These are phyloP conservation scores for Cotesia congregata DNA, from an alignment of 2,888 invertebrate species.

Conservation along the genomic window DNA sequence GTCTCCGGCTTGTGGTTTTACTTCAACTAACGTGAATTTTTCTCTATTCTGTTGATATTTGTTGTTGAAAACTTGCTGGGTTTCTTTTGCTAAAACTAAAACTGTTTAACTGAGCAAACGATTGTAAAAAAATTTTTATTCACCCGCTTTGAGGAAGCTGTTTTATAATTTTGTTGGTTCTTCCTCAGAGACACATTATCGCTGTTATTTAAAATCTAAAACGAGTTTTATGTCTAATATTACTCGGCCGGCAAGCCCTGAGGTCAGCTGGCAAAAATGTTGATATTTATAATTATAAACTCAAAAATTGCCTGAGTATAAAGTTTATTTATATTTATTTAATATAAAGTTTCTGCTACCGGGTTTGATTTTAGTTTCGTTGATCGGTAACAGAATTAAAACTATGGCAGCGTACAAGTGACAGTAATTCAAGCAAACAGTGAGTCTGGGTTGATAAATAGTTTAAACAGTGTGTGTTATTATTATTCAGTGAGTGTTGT, in stretches of 20 bases:
- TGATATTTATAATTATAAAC: background rate
- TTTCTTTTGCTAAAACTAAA: no score
- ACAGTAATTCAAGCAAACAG: background rate
- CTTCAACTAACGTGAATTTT: background rate
- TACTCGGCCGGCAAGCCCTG: background rate
- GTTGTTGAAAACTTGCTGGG: no score
- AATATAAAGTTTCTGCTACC: background rate
- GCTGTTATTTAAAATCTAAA: background rate
- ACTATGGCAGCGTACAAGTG: background rate
- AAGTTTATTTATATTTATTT: background rate
- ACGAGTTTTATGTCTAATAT: background rate
- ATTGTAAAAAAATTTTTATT: background rate
- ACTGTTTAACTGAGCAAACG: background rate
- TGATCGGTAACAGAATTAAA: background rate
- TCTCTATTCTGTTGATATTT: no score
- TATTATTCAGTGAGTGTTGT: slow-evolving; percentile 17
- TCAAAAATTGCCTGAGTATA: slow-evolving; percentile 20
- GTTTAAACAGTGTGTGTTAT: background rate
- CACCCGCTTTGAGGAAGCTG: background rate
- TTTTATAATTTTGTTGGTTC: background rate
- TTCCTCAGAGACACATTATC: slow-evolving; percentile 6
- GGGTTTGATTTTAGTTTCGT: background rate
- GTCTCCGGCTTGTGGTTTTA: background rate
- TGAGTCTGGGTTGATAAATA: background rate
- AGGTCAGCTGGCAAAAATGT: slow-evolving; percentile 9